Percentiles rank a stretch among this genome's conserved stretches.
Evolutionary conservation across 2,797 vertebrate genomes (phyloP).

Genomic region (Sebastiscus tertius): DNA sequence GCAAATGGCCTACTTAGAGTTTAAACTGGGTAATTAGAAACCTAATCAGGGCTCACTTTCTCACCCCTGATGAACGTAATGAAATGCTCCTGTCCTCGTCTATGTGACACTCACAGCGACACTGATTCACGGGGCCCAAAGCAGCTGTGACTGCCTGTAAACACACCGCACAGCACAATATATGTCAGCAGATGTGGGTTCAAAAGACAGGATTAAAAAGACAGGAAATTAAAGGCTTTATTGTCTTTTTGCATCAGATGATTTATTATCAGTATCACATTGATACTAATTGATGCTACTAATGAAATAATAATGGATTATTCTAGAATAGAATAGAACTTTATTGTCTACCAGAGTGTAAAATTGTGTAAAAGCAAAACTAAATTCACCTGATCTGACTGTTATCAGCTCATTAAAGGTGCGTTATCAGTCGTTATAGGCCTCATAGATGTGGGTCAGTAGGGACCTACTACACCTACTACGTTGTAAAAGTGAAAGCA

Average conservation of each 20-base stretch:
- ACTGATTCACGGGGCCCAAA: conserved; percentile 23
- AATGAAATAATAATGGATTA: neutral
- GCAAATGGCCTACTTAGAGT: conserved; percentile 87
- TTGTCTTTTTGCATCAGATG: neutral
- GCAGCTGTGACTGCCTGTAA: conserved; percentile 64
- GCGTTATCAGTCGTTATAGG: no score
- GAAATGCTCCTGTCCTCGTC: conserved; percentile 74
- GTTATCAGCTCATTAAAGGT: no score
- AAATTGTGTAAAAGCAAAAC: neutral
- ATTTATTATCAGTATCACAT: neutral
- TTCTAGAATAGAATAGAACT: neutral
- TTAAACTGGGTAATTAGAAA: conserved; percentile 86
- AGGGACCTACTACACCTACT: no score
- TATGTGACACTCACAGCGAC: conserved; percentile 18
- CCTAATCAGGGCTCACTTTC: conserved; percentile 81
- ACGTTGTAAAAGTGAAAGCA: no score
- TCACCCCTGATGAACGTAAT: conserved; percentile 71
- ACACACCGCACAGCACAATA: neutral
- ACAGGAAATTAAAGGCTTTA: no score
- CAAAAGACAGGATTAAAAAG: neutral
- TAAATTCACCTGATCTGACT: neutral
- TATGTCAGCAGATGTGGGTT: neutral
- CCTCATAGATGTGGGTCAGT: no score
- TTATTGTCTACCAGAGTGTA: neutral
- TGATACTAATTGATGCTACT: neutral